phyloP scores from a whole-genome alignment of 2,113 vertebrate species.

The Argyrosomus japonicus region DNA sequence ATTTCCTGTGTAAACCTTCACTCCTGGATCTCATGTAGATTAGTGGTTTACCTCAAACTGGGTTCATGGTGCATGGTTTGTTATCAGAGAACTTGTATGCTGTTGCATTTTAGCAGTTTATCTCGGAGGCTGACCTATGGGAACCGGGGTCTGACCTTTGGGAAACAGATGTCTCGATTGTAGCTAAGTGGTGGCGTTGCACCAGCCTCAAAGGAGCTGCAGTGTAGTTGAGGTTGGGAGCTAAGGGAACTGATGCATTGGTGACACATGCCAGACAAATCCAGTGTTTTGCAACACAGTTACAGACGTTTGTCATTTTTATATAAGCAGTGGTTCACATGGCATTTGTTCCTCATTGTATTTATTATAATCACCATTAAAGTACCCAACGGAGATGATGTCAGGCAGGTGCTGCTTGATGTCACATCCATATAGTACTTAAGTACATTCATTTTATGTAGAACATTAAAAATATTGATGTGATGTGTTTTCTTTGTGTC shows the following conservation, averaged over 20 bases:
- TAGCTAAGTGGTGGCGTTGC: neutral
- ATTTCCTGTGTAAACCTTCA: neutral
- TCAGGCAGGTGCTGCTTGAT: neutral
- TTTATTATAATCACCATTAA: neutral
- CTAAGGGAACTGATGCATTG: neutral
- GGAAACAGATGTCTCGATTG: neutral
- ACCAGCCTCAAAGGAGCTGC: neutral
- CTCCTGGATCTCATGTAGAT: neutral
- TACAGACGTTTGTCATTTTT: too few relatives aligned
- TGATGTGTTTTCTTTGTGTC: neutral
- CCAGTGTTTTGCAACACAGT: neutral
- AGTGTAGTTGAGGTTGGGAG: neutral
- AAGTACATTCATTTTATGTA: neutral
- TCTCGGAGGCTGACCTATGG: neutral
- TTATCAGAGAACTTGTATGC: neutral
- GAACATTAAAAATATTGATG: neutral
- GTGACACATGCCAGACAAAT: neutral
- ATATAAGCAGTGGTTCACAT: neutral
- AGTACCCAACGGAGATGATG: neutral
- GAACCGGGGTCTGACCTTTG: slow-evolving; percentile 1
- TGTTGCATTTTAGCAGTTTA: neutral
- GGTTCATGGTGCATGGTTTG: neutral
- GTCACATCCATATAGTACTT: neutral
- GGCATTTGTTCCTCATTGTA: neutral
- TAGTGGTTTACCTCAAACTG: neutral